Evolutionary conservation across 2,113 vertebrate genomes (phyloP), one percentile per base, ranked within the genome.

Genomic region (Pachyramphus minor): DNA sequence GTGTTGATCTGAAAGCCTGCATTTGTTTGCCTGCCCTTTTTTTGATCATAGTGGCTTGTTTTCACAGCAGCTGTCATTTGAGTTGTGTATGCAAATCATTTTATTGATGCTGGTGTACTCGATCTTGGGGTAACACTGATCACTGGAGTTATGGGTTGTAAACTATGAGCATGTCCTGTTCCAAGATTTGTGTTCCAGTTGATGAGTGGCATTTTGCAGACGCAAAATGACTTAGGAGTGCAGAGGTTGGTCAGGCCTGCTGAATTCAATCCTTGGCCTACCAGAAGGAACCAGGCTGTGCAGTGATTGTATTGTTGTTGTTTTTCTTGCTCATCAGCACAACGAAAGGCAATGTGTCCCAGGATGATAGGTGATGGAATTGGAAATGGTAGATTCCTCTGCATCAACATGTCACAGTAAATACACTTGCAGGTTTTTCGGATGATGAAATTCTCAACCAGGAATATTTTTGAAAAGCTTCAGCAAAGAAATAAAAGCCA

Each of bases 241-340:
- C 80, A 60, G 71, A 41, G 31, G 11, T 23, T 75, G 45, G 37
- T 55, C 22, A 12, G 5, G 12, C 59, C 74, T 59, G 47, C 62
- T 82, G 62, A 63, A 59, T 75, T 18, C 30, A 74, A 19, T 63
- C 27, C 30, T 79, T 59, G 31, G 11, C 12, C 5, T 42, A 12
- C 18, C 6, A 15, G 33, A 23, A 72, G 17, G 37, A 67, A 42
- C 42, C 22, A 31, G 60, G 14, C 22, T 19, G 62, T 52, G 49
- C 71, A 5, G 2, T 14, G 16, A 50, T 39, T 0, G 0, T 67
- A 1, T 30, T 84, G 31, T 21, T 84, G 28, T 33, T 73, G 28
- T 5, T 85, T 53, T 24, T 69, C 49, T 87, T 44, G 14, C n/a
- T 62, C 6, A 6, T 6, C 17, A 67, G n/a, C 44, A 20, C 37